phyloP scores from a whole-genome alignment of 2,113 vertebrate species.

The Scophthalmus maximus region DNA sequence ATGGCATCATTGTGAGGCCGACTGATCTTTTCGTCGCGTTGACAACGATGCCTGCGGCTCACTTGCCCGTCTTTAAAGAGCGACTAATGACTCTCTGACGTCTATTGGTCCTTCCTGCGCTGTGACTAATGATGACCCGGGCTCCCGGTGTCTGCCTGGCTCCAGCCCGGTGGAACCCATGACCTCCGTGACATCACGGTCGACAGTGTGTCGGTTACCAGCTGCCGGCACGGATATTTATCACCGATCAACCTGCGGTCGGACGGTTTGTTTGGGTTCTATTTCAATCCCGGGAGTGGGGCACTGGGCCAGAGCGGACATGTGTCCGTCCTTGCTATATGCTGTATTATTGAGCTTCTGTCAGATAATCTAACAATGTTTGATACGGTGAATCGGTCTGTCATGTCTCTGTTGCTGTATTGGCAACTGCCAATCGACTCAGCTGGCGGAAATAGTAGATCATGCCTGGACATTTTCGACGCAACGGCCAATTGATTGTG shows the following conservation, averaged over 20 bases:
- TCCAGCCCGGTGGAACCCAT: conserved; percentile 47
- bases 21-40: conserved; percentile 21
- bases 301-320: no score
- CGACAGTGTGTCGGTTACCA: conserved; percentile 34
- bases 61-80: conserved; percentile 21
- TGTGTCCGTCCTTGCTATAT: no score
- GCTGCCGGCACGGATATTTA: conserved; percentile 41
- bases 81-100: conserved; percentile 36
- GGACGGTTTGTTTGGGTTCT: background rate
- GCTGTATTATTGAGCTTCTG: no score
- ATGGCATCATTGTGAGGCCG: background rate
- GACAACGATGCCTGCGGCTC: conserved; percentile 14
- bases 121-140: conserved; percentile 43
- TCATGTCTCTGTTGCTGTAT: no score
- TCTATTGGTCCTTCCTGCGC: conserved; percentile 29
- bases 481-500: no score
- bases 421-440: no score
- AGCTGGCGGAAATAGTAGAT: no score
- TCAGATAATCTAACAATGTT: no score
- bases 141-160: conserved; percentile 33
- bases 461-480: no score
- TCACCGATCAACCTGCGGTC: conserved; percentile 7
- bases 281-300: no score
- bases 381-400: no score
- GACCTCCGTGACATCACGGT: conserved; percentile 54